These are phyloP conservation scores for Ia io DNA, from an alignment of 2,113 vertebrate genomes.

Conservation along the genomic window DNA sequence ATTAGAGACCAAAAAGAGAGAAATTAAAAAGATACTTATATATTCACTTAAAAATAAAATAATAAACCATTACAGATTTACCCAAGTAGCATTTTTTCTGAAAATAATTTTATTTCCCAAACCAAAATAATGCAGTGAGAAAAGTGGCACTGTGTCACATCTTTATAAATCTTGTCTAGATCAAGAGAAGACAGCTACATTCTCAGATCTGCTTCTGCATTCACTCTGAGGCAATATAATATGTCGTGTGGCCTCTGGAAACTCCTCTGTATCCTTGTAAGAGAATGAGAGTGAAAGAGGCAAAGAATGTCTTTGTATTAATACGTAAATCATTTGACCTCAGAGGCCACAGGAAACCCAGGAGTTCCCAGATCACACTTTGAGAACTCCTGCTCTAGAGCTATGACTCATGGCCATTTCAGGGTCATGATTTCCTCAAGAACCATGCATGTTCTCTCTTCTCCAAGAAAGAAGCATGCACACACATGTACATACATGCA, in stretches of 20 bases:
- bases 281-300: neutral
- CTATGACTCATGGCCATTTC: neutral
- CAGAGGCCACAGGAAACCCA: neutral
- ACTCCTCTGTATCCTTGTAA: neutral
- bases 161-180: neutral
- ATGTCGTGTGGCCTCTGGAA: neutral
- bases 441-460: neutral
- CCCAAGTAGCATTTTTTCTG: neutral
- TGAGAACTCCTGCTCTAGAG: neutral
- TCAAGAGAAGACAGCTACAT: neutral
- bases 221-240: neutral
- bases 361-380: neutral
- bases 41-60: conserved; percentile 22
- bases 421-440: neutral
- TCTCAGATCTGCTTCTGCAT: neutral
- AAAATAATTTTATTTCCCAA: conserved; percentile 24
- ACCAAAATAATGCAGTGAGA: conserved; percentile 42
- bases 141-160: neutral
- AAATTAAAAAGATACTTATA: neutral
- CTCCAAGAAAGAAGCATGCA: neutral
- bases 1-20: neutral
- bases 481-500: neutral
- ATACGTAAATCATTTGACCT: neutral
- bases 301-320: neutral
- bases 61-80: neutral